A percentile compares a stretch with the other conserved stretches of the same genome.
Conservation (phyloP, 64 coral and sea anemone genomes). For the Anthopleura sola region DNA sequence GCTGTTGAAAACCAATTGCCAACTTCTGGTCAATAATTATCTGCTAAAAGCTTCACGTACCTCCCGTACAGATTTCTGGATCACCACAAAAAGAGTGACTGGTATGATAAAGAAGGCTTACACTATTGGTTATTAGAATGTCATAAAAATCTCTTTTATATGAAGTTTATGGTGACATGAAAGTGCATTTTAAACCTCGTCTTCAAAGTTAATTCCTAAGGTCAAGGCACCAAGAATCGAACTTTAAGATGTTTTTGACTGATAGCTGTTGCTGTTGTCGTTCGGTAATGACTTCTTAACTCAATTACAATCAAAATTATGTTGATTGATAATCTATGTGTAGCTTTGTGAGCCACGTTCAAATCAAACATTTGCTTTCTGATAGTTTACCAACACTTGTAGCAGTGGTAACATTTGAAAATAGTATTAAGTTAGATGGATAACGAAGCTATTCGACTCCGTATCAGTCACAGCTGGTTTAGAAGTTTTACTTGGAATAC, state of each 20-base stretch:
- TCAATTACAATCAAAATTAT: conserved; percentile 12
- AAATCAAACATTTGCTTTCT: background rate
- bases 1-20: background rate
- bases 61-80: background rate
- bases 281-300: background rate
- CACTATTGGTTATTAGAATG: background rate
- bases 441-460: background rate
- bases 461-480: background rate
- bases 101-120: background rate
- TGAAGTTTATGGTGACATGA: background rate
- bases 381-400: background rate
- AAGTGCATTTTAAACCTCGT: conserved; percentile 22
- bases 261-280: background rate
- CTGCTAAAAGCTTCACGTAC: background rate
- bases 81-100: background rate
- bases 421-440: background rate
- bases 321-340: background rate
- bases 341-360: background rate
- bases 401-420: background rate
- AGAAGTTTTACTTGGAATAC: background rate
- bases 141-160: background rate
- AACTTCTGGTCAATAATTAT: background rate
- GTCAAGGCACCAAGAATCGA: background rate
- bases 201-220: conserved; percentile 12
- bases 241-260: background rate